Percentiles rank a stretch among this genome's conserved stretches.
phyloP scores from a whole-genome alignment of 2,888 invertebrate genomes.

The Torymus auratus region DNA sequence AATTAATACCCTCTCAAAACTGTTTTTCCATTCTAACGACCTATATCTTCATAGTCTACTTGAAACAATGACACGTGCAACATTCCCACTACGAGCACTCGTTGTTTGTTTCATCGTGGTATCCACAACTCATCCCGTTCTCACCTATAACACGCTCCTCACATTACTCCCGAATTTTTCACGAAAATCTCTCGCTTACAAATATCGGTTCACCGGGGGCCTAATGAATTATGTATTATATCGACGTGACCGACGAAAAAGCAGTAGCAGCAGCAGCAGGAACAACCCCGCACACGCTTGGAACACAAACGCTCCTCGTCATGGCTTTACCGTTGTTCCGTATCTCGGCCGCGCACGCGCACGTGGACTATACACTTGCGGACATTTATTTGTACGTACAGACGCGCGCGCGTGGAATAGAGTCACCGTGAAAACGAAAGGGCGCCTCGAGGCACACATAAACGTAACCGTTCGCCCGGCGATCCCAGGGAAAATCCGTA shows the following conservation, averaged over 20 bases:
- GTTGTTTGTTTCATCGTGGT: neutral
- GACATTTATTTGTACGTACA: too few species aligned
- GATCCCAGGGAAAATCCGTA: neutral
- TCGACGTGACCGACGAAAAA: slow-evolving; percentile 1
- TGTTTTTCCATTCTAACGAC: too few species aligned
- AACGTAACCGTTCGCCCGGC: too few species aligned
- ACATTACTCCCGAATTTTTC: neutral
- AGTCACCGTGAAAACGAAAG: slow-evolving; percentile 48
- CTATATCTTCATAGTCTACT: too few species aligned
- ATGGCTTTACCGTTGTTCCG: slow-evolving; percentile 26
- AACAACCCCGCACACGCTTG: neutral
- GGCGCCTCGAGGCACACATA: slow-evolving; percentile 21
- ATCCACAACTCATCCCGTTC: slow-evolving; percentile 5
- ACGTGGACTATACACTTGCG: too few species aligned
- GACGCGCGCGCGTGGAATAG: neutral
- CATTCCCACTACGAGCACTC: too few species aligned
- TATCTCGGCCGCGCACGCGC: too few species aligned
- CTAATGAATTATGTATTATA: slow-evolving; percentile 36
- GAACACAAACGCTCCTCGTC: slow-evolving; percentile 17
- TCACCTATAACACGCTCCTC: neutral
- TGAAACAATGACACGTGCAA: too few species aligned
- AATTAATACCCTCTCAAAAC: too few species aligned
- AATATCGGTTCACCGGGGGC: slow-evolving; percentile 24
- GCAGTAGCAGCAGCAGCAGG: neutral
- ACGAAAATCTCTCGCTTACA: neutral